A percentile compares a stretch with the other conserved stretches of the same genome.
These are phyloP conservation scores for Syngnathus typhle DNA, from an alignment of 2,113 vertebrate species.

Conservation along the genomic window DNA sequence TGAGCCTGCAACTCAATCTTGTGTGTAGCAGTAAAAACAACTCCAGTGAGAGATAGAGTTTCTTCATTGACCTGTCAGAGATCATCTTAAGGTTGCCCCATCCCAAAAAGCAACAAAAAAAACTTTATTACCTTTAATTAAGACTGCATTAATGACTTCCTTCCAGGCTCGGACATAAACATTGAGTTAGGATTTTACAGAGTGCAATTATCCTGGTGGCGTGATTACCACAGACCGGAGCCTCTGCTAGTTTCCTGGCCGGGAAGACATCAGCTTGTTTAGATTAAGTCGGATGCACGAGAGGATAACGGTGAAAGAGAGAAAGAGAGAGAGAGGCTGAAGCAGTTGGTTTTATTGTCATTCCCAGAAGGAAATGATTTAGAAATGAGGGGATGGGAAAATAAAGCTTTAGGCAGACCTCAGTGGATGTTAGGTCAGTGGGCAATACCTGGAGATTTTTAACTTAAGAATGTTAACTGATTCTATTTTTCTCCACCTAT, in stretches of 20 bases:
- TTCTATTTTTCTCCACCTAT: neutral
- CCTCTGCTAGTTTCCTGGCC: conserved; percentile 52
- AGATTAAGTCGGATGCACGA: conserved; percentile 50
- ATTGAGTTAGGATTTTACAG: conserved; percentile 65
- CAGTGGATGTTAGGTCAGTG: conserved; percentile 24
- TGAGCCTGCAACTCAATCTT: conserved; percentile 33
- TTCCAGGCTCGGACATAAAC: conserved; percentile 64
- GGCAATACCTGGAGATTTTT: conserved; percentile 4
- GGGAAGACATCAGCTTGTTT: conserved; percentile 68
- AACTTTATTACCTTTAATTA: conserved; percentile 66
- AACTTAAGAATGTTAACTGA: neutral
- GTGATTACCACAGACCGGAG: conserved; percentile 66
- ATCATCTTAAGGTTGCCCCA: conserved; percentile 55
- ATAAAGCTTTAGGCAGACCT: conserved; percentile 37
- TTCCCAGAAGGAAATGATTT: conserved; percentile 33
- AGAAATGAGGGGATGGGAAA: conserved; percentile 31
- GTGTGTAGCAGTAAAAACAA: conserved; percentile 47
- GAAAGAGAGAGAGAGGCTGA: neutral
- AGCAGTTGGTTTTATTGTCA: conserved; percentile 33
- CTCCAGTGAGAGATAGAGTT: conserved; percentile 34
- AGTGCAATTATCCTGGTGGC: conserved; percentile 63
- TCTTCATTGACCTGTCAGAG: conserved; percentile 36
- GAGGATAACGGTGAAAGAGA: conserved; percentile 30
- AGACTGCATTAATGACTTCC: conserved; percentile 71
- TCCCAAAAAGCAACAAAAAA: conserved; percentile 52